These are phyloP conservation scores for Brevipalpus yothersi DNA, from an alignment of 1,140 invertebrate genomes.

Conservation along the genomic window DNA sequence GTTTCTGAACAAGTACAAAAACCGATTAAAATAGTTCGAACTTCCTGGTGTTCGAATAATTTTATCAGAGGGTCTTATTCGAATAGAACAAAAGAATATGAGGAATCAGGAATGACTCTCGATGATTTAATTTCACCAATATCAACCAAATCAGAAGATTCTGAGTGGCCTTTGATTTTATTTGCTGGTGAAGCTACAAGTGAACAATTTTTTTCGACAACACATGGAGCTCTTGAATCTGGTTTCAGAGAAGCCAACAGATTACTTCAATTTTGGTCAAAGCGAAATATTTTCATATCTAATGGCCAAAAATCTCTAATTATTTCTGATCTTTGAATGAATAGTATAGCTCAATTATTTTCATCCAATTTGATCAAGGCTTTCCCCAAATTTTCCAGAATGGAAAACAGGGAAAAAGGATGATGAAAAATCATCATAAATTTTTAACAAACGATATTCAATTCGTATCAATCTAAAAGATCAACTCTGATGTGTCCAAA, in stretches of 20 bases:
- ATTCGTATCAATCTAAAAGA: too few relatives aligned
- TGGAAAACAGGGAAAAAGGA: too few relatives aligned
- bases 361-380: too few relatives aligned
- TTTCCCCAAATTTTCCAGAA: too few relatives aligned
- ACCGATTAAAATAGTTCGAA: constrained; percentile 6
- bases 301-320: too few relatives aligned
- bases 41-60: constrained; percentile 7
- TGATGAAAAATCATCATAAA: too few relatives aligned
- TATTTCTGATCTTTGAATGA: too few relatives aligned
- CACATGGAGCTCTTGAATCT: constrained; percentile 33
- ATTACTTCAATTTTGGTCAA: constrained; percentile 1
- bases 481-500: too few relatives aligned
- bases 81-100: constrained; percentile 2
- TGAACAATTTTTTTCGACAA: constrained; percentile 40
- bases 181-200: constrained; percentile 74
- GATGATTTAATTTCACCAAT: not conserved
- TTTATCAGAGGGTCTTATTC: constrained; percentile 12
- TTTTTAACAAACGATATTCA: too few relatives aligned
- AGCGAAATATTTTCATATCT: not conserved
- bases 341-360: too few relatives aligned
- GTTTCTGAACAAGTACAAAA: constrained; percentile 8
- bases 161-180: constrained; percentile 28
- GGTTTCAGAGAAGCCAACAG: constrained; percentile 22
- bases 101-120: not conserved
- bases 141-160: not conserved